Percentiles rank a stretch among this genome's conserved stretches.
Conservation (phyloP, 2,113 vertebrate species). For the Phyllopteryx taeniolatus region DNA sequence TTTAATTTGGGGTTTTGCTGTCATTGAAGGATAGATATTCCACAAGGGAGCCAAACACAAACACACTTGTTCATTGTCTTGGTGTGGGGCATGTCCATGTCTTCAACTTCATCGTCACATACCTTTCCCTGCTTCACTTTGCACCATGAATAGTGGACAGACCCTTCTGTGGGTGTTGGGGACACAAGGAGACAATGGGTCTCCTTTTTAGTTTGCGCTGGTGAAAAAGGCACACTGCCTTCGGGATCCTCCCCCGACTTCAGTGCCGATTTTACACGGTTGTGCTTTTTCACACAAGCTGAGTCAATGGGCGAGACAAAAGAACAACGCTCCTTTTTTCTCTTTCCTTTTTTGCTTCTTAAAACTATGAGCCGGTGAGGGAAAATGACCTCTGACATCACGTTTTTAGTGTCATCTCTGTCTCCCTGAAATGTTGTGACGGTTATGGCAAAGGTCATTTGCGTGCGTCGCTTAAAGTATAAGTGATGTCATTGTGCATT, state of each 20-base stretch:
- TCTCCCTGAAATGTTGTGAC: conserved; percentile 42
- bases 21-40: conserved; percentile 15
- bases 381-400: conserved; percentile 72
- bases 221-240: conserved; percentile 61
- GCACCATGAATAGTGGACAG: conserved; percentile 52
- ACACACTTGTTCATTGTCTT: conserved; percentile 35
- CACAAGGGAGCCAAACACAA: conserved; percentile 13
- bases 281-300: conserved; percentile 73
- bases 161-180: conserved; percentile 64
- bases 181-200: conserved; percentile 67
- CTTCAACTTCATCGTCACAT: conserved; percentile 60
- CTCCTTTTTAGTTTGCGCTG: conserved; percentile 61
- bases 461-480: conserved; percentile 44
- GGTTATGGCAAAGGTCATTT: conserved; percentile 63
- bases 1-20: not conserved
- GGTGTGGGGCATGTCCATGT: conserved; percentile 42
- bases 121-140: conserved; percentile 62
- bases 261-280: conserved; percentile 77
- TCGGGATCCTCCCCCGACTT: conserved; percentile 70
- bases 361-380: conserved; percentile 66
- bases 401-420: conserved; percentile 52
- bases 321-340: conserved; percentile 55
- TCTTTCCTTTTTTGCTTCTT: conserved; percentile 45
- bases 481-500: conserved; percentile 63
- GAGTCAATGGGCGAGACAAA: conserved; percentile 71